Evolutionary conservation across 2,113 vertebrate genomes (phyloP).

Genomic region (Euleptes europaea): DNA sequence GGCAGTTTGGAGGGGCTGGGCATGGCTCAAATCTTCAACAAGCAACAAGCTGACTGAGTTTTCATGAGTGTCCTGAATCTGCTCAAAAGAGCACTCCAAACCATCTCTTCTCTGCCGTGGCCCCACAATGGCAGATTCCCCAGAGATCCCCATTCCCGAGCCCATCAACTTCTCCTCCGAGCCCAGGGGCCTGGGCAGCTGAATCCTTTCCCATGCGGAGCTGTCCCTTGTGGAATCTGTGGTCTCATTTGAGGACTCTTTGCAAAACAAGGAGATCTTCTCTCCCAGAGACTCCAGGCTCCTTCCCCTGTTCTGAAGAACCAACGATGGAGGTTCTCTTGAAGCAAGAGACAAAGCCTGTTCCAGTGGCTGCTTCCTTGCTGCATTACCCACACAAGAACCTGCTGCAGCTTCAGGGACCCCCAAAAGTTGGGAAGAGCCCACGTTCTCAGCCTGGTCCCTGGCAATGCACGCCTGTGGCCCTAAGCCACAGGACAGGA

Average conservation of each 20-base stretch:
- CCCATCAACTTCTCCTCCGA: not conserved
- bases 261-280: conserved; percentile 49
- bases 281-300: conserved; percentile 59
- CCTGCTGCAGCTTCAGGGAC: not conserved
- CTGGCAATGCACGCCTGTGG: rapidly evolving
- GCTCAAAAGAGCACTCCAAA: rapidly evolving
- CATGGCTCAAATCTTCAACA: rapidly evolving
- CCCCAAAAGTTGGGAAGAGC: not conserved
- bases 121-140: rapidly evolving
- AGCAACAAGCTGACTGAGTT: rapidly evolving
- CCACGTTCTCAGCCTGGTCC: not conserved
- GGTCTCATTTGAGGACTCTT: rapidly evolving
- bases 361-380: not conserved
- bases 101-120: rapidly evolving
- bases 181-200: not conserved
- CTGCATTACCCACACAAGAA: rapidly evolving
- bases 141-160: rapidly evolving
- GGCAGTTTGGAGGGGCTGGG: rapidly evolving
- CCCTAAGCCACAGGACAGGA: not conserved
- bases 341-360: not conserved
- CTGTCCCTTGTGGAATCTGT: not conserved
- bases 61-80: rapidly evolving
- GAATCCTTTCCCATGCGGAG: not conserved
- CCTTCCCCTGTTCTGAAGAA: not conserved
- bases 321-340: not conserved